These are phyloP conservation scores for Podiceps cristatus DNA, from an alignment of 2,113 vertebrate genomes.

Conservation along the genomic window DNA sequence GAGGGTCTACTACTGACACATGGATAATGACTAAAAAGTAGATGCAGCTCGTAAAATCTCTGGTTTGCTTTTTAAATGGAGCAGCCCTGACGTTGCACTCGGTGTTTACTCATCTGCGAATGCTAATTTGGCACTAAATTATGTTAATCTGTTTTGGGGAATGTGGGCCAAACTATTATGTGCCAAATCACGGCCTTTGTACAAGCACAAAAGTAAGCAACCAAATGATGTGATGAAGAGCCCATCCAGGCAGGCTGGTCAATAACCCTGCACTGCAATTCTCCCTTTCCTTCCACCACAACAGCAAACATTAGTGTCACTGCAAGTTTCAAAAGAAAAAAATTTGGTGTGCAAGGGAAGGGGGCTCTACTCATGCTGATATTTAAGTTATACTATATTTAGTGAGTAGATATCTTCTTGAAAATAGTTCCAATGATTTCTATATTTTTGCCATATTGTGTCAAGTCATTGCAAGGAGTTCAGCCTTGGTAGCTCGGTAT, in stretches of 20 bases:
- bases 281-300: not conserved
- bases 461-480: not conserved
- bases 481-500: not conserved
- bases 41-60: not conserved
- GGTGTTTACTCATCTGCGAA: not conserved
- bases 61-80: not conserved
- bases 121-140: not conserved
- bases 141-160: not conserved
- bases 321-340: not conserved
- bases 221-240: not conserved
- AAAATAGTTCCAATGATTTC: not conserved
- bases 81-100: not conserved
- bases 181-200: not conserved
- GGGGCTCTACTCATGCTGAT: accelerated
- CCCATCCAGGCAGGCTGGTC: not conserved
- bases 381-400: not conserved
- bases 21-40: not conserved
- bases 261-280: not conserved
- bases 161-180: not conserved
- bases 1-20: accelerated
- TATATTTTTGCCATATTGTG: not conserved
- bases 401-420: not conserved
- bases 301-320: not conserved
- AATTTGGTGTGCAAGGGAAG: accelerated
- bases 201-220: not conserved